Evolutionary conservation across 2,113 vertebrate genomes (phyloP).

Genomic region (Centrocercus urophasianus): DNA sequence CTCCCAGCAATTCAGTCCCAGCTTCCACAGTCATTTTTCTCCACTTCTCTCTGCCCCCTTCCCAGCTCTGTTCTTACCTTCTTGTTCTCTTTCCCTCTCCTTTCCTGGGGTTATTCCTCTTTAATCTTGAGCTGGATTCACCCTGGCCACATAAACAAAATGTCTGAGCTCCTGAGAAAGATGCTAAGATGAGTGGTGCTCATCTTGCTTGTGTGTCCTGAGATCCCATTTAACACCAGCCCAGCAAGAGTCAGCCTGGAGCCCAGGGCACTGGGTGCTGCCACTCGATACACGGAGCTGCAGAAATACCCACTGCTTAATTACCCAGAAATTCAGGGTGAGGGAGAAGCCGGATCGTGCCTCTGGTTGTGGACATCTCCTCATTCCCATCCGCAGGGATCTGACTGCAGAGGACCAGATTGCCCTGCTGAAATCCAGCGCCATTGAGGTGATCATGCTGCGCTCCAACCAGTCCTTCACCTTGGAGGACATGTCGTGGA

Average conservation of each 20-base stretch:
- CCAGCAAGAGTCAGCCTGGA: not conserved
- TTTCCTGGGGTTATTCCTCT: not conserved
- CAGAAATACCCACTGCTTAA: not conserved
- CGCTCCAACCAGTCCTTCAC: slow-evolving; percentile 96
- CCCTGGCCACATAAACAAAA: not conserved
- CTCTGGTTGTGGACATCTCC: rapidly evolving
- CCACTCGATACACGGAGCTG: not conserved
- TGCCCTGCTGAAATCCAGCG: slow-evolving; percentile 95
- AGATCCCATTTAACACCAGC: not conserved
- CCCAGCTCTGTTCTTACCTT: not conserved
- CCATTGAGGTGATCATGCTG: slow-evolving; percentile 98
- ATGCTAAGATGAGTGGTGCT: rapidly evolving
- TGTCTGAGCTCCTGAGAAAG: not conserved
- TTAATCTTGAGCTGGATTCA: rapidly evolving
- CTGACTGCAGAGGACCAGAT: slow-evolving; percentile 96
- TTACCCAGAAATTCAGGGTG: rapidly evolving
- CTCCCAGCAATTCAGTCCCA: rapidly evolving
- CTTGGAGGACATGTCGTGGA: slow-evolving; percentile 96
- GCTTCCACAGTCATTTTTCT: not conserved
- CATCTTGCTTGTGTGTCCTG: not conserved
- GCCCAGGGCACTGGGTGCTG: not conserved
- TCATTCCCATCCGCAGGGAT: slow-evolving; percentile 74
- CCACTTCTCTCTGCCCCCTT: not conserved
- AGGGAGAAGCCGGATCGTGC: not conserved
- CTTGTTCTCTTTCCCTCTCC: not conserved